Conservation (phyloP, 2,113 vertebrate genomes). For the Apteryx mantelli region DNA sequence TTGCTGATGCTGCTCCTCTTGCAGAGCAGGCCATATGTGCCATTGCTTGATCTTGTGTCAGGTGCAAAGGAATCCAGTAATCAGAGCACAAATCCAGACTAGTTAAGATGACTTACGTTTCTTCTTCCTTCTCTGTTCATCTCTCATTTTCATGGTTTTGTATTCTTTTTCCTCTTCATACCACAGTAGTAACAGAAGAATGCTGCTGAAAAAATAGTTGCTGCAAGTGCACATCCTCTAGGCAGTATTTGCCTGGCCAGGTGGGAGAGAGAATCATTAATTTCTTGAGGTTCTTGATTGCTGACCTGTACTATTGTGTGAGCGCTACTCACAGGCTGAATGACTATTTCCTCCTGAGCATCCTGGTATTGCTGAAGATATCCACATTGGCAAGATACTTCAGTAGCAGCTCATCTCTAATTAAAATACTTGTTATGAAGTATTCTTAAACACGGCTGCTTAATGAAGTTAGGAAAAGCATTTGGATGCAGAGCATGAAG, state of each 20-base stretch:
- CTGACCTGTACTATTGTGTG: not conserved
- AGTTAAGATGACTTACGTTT: not conserved
- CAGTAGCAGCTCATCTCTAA: slow-evolving; percentile 54
- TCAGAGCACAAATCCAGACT: not conserved
- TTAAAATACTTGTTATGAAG: slow-evolving; percentile 79
- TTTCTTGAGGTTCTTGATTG: not conserved
- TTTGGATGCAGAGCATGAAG: slow-evolving; percentile 77
- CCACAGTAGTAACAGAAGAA: not conserved
- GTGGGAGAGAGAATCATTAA: slow-evolving; percentile 11
- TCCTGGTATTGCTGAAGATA: not conserved
- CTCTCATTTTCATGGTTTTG: not conserved
- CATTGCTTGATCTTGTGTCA: not conserved
- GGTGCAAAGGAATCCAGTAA: not conserved
- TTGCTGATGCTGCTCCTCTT: not conserved
- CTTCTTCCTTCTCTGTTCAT: not conserved
- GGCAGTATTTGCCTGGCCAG: not conserved
- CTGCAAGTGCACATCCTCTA: not conserved
- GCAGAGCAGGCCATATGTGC: not conserved
- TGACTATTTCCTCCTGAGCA: not conserved
- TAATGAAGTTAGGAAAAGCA: slow-evolving; percentile 81
- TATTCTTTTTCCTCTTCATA: not conserved
- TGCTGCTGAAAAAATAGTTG: slow-evolving; percentile 1
- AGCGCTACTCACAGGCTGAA: not conserved
- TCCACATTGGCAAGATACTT: not conserved
- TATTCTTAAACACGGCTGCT: slow-evolving; percentile 74